Evolutionary conservation across 2,113 vertebrate species (phyloP), one percentile per base, ranked within the genome.

Genomic region (Onychorhynchus coronatus): DNA sequence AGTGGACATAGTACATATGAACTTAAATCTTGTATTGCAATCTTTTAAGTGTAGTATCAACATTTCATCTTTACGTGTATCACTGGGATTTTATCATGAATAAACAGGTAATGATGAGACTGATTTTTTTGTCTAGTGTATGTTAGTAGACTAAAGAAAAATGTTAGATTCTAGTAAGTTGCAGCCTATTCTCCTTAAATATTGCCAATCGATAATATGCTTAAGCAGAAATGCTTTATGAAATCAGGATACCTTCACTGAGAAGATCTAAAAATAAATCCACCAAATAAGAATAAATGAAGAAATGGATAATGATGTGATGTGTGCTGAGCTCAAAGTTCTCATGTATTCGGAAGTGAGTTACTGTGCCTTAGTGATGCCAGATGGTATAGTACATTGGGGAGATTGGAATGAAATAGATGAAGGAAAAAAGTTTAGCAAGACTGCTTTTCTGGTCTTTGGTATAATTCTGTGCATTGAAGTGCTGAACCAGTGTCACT

Each of bases 371-470:
- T 93, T 96, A 76, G 75, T 82, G 88, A 77, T 94, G 62, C 89
- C 90, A 80, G 74, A 62, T 95, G 71, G 42, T 88, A 41, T 59
- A 92, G 74, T 89, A 33, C 58, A 41, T 91, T 93, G 87, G 95
- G 89, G 91, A 96, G 97, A 95, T 62, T 96, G 93, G 73, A 93
- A 96, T 88, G 93, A 97, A 97, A 93, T 87, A 89, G 75, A 68
- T 95, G 79, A 96, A 97, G 35, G 76, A 95, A 88, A 97, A 35
- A 94, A 96, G 93, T 86, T 84, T 92, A 83, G 91, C 88, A 95
- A 97, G 71, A 46, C 90, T 95, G 11, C 95, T 97, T 95, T 91
- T 65, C 28, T 92, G 83, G 72, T 85, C 89, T 95, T 95, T 1
- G 33, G 68, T 59, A 81, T 95, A 93, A 95, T 97, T 96, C 89